phyloP scores from a whole-genome alignment of 2,113 vertebrate genomes.

The Rafetus swinhoei region DNA sequence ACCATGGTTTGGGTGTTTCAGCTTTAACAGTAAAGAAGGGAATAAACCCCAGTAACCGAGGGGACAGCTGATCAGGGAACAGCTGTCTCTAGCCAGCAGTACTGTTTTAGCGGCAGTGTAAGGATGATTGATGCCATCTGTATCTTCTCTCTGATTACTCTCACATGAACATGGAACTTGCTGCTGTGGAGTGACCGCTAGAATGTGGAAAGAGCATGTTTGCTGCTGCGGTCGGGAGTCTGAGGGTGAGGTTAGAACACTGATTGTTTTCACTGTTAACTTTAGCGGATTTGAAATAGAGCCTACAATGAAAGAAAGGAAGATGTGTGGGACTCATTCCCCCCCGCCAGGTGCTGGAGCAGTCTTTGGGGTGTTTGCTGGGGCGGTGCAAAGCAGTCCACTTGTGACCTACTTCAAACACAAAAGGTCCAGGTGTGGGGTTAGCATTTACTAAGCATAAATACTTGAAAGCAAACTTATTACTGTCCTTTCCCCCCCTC shows the following conservation, averaged over 20 bases:
- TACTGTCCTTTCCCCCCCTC: not conserved
- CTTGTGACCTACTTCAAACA: not conserved
- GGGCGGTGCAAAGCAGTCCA: not conserved
- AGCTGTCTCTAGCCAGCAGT: not conserved
- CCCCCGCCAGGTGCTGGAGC: too few relatives aligned
- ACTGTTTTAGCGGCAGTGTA: not conserved
- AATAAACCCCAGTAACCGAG: not conserved
- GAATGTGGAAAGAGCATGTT: accelerated
- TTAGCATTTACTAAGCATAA: not conserved
- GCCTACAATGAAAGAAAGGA: not conserved
- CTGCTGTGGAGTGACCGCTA: not conserved
- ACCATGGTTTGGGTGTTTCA: not conserved
- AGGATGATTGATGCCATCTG: not conserved
- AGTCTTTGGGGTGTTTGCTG: not conserved
- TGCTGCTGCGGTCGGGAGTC: not conserved
- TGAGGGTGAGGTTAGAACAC: not conserved
- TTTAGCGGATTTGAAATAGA: not conserved
- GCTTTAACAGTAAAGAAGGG: not conserved
- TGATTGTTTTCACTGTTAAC: not conserved
- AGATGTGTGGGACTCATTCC: not conserved
- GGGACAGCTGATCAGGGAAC: not conserved
- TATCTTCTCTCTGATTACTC: not conserved
- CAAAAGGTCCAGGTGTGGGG: not conserved
- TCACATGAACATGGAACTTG: accelerated
- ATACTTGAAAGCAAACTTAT: not conserved